Percentiles rank a stretch among this genome's conserved stretches.
Evolutionary conservation across 2,113 vertebrate genomes (phyloP).

Genomic region (Cynocephalus volans): DNA sequence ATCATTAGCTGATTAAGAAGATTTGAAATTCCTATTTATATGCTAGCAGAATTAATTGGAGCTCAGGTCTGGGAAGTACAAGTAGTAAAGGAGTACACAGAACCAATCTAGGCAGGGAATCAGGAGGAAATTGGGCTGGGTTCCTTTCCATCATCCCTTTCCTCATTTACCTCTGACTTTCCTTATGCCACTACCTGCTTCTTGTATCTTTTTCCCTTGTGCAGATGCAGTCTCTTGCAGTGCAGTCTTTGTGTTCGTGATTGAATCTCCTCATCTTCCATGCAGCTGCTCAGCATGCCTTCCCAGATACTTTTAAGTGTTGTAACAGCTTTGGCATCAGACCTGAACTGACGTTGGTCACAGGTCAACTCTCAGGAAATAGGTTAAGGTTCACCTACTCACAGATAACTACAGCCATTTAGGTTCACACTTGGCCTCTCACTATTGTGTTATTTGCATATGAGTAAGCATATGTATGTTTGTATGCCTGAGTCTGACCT

Average conservation of each 20-base stretch:
- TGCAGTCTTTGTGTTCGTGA: not conserved
- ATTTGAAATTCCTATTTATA: slow-evolving; percentile 38
- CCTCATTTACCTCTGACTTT: not conserved
- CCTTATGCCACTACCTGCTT: not conserved
- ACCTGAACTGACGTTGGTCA: not conserved
- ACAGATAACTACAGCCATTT: not conserved
- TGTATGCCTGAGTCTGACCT: not conserved
- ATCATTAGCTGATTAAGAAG: slow-evolving; percentile 62
- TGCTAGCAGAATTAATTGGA: slow-evolving; percentile 13
- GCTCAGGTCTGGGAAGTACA: not conserved
- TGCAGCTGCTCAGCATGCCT: not conserved
- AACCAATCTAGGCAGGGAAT: not conserved
- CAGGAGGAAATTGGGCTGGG: not conserved
- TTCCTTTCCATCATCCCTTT: not conserved
- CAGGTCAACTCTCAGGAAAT: not conserved
- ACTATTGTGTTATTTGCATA: not conserved
- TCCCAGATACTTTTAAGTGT: not conserved
- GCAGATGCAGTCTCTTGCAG: not conserved
- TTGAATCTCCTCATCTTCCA: not conserved
- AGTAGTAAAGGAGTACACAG: not conserved
- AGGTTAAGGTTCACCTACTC: not conserved
- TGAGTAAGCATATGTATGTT: not conserved
- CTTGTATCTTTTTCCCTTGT: not conserved
- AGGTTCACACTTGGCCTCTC: not conserved
- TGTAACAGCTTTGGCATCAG: not conserved